Percentiles rank a stretch among this genome's conserved stretches.
Evolutionary conservation across 2,888 invertebrate species (phyloP).

Genomic region (Spatulosminthurus flaviceps): DNA sequence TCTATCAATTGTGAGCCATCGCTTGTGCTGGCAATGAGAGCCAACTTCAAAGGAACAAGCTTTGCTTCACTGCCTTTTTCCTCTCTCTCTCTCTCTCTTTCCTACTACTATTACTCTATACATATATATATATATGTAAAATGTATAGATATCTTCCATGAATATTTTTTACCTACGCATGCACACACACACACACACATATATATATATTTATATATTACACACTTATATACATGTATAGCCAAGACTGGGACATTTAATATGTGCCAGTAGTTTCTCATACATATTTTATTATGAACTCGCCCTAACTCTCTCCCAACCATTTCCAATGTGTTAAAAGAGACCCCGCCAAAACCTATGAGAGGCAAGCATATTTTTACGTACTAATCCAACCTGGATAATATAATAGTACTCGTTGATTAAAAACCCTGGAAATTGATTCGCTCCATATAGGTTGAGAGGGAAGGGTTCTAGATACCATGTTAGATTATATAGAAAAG

Average conservation of each 20-base stretch:
- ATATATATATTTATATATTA: too few relatives aligned
- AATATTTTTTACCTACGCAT: too few relatives aligned
- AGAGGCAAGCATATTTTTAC: background rate
- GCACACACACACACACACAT: too few relatives aligned
- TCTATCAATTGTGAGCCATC: slow-evolving; percentile 38
- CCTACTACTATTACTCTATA: background rate
- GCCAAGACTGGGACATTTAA: background rate
- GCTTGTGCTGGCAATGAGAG: slow-evolving; percentile 18
- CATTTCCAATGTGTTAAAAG: background rate
- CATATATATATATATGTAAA: too few relatives aligned
- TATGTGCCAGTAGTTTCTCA: background rate
- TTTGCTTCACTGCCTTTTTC: slow-evolving; percentile 1
- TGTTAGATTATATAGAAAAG: too few relatives aligned
- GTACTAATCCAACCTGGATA: background rate
- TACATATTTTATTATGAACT: slow-evolving; percentile 10
- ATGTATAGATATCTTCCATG: too few relatives aligned
- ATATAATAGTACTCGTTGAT: background rate
- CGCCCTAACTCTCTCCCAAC: background rate
- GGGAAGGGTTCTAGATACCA: too few relatives aligned
- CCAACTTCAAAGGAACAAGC: slow-evolving; percentile 34
- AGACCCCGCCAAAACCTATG: slow-evolving; percentile 1
- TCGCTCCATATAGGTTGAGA: background rate
- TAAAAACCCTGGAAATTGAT: background rate
- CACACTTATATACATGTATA: too few relatives aligned
- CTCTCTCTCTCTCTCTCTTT: too few relatives aligned